Percentiles rank a stretch among this genome's conserved stretches.
Conservation (phyloP, 2,113 vertebrate species). For the Helogale parvula region DNA sequence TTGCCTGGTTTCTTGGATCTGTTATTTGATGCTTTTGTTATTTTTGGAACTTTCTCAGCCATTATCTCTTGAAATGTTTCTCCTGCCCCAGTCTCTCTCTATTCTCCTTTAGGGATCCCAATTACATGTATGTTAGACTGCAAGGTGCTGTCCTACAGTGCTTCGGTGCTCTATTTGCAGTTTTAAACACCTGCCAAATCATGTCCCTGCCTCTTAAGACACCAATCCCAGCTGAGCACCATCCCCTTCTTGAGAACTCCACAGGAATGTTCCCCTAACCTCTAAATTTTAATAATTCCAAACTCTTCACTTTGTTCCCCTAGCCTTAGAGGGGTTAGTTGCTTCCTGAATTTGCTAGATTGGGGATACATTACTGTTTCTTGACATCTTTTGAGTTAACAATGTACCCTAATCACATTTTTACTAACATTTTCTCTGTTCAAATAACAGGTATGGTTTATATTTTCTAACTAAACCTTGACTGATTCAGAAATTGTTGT, state of each 20-base stretch:
- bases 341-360: neutral
- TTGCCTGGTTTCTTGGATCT: neutral
- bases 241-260: neutral
- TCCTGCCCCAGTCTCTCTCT: neutral
- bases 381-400: neutral
- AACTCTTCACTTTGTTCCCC: neutral
- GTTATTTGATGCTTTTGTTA: neutral
- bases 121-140: neutral
- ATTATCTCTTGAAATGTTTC: slow-evolving; percentile 23
- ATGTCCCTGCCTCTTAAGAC: neutral
- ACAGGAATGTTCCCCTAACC: neutral
- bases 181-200: neutral
- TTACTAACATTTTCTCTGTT: slow-evolving; percentile 13
- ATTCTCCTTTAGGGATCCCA: neutral
- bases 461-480: slow-evolving; percentile 4
- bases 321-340: neutral
- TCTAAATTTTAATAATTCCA: slow-evolving; percentile 1
- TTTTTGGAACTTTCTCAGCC: slow-evolving; percentile 1
- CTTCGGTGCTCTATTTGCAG: neutral
- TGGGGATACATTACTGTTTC: neutral
- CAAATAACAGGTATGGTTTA: neutral
- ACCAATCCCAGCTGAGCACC: neutral
- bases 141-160: neutral
- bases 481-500: neutral
- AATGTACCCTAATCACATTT: neutral